Evolutionary conservation across 2,888 invertebrate genomes (phyloP).

Genomic region (Uropetala carovei): DNA sequence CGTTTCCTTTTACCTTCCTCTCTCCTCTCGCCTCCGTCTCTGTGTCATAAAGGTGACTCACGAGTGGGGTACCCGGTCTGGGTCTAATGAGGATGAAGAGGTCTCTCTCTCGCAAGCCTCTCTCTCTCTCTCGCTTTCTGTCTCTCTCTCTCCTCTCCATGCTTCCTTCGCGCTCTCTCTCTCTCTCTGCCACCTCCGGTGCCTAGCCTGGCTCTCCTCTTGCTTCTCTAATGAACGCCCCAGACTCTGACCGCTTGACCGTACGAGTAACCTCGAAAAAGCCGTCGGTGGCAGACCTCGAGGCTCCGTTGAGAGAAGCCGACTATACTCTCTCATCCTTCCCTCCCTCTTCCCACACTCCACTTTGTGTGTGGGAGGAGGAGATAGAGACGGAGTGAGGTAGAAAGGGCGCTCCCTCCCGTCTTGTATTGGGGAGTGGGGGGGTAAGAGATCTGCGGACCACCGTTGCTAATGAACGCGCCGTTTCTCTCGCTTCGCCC

Average conservation of each 20-base stretch:
- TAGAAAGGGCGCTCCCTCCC: not conserved
- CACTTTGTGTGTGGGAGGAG: too few species aligned
- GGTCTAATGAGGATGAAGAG: constrained; percentile 62
- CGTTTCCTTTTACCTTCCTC: not conserved
- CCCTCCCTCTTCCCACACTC: not conserved
- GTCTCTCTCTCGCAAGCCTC: not conserved
- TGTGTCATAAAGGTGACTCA: constrained; percentile 60
- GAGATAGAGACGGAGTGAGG: not conserved
- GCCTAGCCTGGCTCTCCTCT: not conserved
- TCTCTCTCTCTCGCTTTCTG: not conserved
- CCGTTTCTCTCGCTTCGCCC: not conserved
- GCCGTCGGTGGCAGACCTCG: constrained; percentile 61
- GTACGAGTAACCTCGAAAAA: constrained; percentile 63
- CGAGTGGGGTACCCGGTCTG: constrained; percentile 54
- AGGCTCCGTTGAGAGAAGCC: constrained; percentile 52
- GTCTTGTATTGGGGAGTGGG: not conserved
- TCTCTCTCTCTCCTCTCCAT: not conserved
- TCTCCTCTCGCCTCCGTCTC: constrained; percentile 14
- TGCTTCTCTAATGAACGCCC: constrained; percentile 53
- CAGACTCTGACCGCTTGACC: constrained; percentile 58
- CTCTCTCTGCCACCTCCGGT: not conserved
- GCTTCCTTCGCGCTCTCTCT: not conserved
- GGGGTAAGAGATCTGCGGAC: constrained; percentile 46
- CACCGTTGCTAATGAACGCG: constrained; percentile 63
- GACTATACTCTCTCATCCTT: not conserved